Evolutionary conservation across 2,888 invertebrate species (phyloP).

Genomic region (Luperina testacea): DNA sequence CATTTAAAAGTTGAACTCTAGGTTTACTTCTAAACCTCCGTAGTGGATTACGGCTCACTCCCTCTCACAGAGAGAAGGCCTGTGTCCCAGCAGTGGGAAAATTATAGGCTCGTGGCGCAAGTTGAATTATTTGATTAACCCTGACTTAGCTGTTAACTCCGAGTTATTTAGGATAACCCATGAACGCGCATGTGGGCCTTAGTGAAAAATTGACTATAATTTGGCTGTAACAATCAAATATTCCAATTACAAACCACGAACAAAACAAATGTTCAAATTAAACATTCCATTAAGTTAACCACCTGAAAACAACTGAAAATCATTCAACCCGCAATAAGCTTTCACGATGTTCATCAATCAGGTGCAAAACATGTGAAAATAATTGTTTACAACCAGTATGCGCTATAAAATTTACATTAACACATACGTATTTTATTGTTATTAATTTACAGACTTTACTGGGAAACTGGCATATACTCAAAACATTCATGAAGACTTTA

Average conservation of each 20-base stretch:
- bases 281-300: constrained; percentile 10
- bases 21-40: no score
- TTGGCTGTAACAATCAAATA: background rate
- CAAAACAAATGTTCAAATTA: background rate
- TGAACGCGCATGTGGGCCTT: background rate
- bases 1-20: background rate
- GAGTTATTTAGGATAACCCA: background rate
- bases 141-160: background rate
- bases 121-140: no score
- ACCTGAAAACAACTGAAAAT: constrained; percentile 11
- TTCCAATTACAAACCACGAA: background rate
- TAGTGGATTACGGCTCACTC: no score
- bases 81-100: no score
- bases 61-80: no score
- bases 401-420: constrained; percentile 11
- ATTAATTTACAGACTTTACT: constrained; percentile 9
- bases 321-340: background rate
- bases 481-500: background rate
- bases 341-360: constrained; percentile 14
- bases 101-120: no score
- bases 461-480: background rate
- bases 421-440: background rate
- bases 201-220: background rate
- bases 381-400: background rate
- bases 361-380: constrained; percentile 10